A percentile compares a stretch with the other conserved stretches of the same genome.
phyloP scores from a whole-genome alignment of 2,113 vertebrate species.

The Saccopteryx bilineata region DNA sequence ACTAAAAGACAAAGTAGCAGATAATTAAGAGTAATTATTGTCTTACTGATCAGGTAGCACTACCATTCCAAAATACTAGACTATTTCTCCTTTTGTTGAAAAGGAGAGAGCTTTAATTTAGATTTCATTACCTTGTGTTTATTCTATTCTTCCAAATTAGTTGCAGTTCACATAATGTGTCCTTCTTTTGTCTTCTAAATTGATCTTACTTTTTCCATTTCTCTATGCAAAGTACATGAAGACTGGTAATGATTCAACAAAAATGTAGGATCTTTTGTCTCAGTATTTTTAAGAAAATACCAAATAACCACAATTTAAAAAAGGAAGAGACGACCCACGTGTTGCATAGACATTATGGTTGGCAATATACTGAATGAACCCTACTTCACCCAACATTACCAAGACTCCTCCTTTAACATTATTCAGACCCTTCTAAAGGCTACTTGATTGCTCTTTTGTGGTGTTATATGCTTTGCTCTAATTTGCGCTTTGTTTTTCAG shows the following conservation, averaged over 20 bases:
- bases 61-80: not conserved
- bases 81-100: not conserved
- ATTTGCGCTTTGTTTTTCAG: not conserved
- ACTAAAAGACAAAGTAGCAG: slow-evolving; percentile 55
- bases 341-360: not conserved
- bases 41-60: slow-evolving; percentile 5
- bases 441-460: not conserved
- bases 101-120: not conserved
- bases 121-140: not conserved
- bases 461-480: not conserved
- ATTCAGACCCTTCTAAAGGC: not conserved
- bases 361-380: not conserved
- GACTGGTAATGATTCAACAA: not conserved
- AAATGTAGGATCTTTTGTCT: not conserved
- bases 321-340: not conserved
- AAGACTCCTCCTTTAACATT: not conserved
- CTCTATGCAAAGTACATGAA: not conserved
- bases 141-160: not conserved
- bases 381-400: not conserved
- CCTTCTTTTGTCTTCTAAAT: not conserved
- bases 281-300: not conserved
- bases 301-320: slow-evolving; percentile 11
- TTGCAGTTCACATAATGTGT: not conserved
- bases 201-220: not conserved
- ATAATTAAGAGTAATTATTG: slow-evolving; percentile 59